Base-by-base conservation (phyloP, 1,140 invertebrate species). In the Lepidurus packardi region DNA sequence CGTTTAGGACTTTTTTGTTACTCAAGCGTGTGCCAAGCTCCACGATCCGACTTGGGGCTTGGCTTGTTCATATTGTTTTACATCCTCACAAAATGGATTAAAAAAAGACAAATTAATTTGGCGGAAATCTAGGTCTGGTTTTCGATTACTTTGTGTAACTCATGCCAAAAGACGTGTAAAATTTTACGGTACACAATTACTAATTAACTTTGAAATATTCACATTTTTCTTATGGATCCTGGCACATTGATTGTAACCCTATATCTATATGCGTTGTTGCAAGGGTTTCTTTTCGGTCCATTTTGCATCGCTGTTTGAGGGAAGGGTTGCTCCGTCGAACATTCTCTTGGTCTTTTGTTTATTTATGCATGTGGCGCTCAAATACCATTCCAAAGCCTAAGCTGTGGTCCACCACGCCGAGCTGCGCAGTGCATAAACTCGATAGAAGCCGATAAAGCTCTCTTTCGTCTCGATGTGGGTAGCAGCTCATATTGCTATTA, bases 361-460 rank as follows among this genome's bases (percentile, higher is more conserved):
- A 65, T 65, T 65, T 65, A 65, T 65, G 53, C 53, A 65, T 65
- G 53, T 65, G n/a, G 53, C 9, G 53, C 53, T 65, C 53, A 65
- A 65, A 65, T n/a, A 65, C 13, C 53, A 13, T 47, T 47, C 45
- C 10, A 13, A 65, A 65, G 16, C 53, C 53, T 21, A 13, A 65
- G 53, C 53, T 16, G 13, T 65, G 53, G 16, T 16, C 53, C 53
- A 65, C 1, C 53, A 65, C 8, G 53, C 53, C 53, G 53, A 21
- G 8, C 21, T 65, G 21, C 21, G 53, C 53, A 65, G n/a, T 65
- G 21, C 53, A 65, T 65, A 65, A 65, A 65, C 53, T 16, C 53
- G 13, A 65, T 65, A 65, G 8, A 65, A 7, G 53, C 53, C 53
- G 53, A 65, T 21, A 65, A 65, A 65, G 1, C 53, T 16, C 34